Percentiles rank a stretch among this genome's conserved stretches.
Evolutionary conservation across 2,888 invertebrate species (phyloP).

Genomic region (Ormyrus thymus): DNA sequence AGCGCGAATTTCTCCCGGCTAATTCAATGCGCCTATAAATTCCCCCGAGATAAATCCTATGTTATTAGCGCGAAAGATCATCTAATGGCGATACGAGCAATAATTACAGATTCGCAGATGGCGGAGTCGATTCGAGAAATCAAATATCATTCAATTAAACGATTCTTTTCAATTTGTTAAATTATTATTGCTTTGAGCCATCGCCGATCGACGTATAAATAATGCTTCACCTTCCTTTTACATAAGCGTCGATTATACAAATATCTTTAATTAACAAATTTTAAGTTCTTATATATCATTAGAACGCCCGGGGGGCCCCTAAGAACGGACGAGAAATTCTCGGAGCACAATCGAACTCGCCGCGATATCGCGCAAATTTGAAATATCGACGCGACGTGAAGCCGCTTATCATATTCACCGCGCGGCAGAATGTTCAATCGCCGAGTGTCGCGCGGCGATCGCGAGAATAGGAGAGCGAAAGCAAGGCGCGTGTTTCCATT

Average conservation of each 20-base stretch:
- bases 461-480: neutral
- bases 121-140: neutral
- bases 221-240: no score
- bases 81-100: neutral
- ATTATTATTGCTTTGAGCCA: no score
- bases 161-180: no score
- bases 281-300: no score
- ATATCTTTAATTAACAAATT: no score
- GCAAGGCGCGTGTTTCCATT: conserved; percentile 1
- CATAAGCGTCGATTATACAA: no score
- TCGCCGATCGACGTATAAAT: no score
- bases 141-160: neutral
- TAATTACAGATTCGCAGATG: no score
- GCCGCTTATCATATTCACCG: no score
- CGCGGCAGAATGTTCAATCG: neutral
- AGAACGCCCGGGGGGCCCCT: no score
- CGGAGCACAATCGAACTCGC: conserved; percentile 11
- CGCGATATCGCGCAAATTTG: conserved; percentile 35
- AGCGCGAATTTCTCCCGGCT: neutral
- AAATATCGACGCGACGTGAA: conserved; percentile 31
- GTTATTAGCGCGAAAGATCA: neutral
- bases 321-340: neutral
- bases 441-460: neutral
- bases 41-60: neutral
- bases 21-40: conserved; percentile 15